Evolutionary conservation across 1,140 invertebrate genomes (phyloP).

Genomic region (Dendrolimus punctatus): DNA sequence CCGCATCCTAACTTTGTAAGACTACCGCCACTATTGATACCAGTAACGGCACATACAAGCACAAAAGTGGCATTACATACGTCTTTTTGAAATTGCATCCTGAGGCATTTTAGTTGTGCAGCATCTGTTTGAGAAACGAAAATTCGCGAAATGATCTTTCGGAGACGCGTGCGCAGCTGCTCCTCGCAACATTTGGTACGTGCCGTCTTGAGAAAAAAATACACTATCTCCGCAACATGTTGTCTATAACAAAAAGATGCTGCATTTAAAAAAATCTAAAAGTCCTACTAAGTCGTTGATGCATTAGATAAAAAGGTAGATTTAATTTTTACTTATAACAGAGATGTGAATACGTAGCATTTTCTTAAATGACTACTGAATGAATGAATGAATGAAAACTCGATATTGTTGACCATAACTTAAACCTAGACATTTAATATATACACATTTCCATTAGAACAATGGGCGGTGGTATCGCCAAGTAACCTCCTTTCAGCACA

Average conservation of each 20-base stretch:
- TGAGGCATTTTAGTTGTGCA: constrained; percentile 12
- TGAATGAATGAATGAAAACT: no score
- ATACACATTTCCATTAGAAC: no score
- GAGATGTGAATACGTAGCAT: no score
- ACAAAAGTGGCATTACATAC: constrained; percentile 7
- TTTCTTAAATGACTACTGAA: no score
- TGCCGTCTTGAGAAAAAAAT: constrained; percentile 30
- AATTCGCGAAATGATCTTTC: constrained; percentile 48
- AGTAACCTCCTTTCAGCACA: no score
- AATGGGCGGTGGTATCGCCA: no score
- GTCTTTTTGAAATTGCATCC: constrained; percentile 10
- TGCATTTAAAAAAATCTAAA: not conserved
- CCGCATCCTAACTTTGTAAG: constrained; percentile 5
- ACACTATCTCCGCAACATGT: constrained; percentile 10
- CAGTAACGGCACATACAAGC: not conserved
- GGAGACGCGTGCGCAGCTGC: constrained; percentile 32
- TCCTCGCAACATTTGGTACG: constrained; percentile 53
- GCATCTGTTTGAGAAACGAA: constrained; percentile 38
- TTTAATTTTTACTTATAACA: no score
- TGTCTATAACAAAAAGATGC: constrained; percentile 14
- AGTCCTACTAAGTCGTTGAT: no score
- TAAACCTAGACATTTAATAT: no score
- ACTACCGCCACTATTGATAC: not conserved
- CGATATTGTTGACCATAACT: no score
- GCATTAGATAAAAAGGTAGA: no score